Conservation (phyloP, 2,888 invertebrate genomes). For the Plebejus melissa region DNA sequence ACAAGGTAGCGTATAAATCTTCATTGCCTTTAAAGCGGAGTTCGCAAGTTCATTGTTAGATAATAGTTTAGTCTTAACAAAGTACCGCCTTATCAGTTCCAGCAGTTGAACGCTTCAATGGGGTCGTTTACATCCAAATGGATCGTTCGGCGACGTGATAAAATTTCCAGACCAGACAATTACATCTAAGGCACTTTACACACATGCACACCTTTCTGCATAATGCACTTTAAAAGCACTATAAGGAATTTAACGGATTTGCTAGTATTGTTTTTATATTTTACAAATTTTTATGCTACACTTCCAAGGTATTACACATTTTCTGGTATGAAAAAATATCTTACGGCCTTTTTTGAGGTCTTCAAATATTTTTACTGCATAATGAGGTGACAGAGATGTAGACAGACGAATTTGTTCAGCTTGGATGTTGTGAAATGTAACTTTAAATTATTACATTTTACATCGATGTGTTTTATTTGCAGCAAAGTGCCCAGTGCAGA, state of each 20-base stretch:
- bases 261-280: too few species aligned
- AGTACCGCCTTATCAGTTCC: constrained; percentile 20
- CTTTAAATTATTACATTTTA: too few species aligned
- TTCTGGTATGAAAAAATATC: too few species aligned
- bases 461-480: neutral
- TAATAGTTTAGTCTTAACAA: constrained; percentile 23
- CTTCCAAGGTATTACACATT: too few species aligned
- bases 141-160: constrained; percentile 19
- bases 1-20: neutral
- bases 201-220: neutral
- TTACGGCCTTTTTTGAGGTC: too few species aligned
- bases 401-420: too few species aligned
- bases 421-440: too few species aligned
- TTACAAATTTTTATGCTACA: too few species aligned
- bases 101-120: constrained; percentile 24
- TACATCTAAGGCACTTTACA: neutral
- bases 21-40: constrained; percentile 11
- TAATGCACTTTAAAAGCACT: neutral
- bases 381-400: too few species aligned
- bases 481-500: neutral
- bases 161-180: constrained; percentile 21
- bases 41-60: constrained; percentile 21
- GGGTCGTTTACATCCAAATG: constrained; percentile 27
- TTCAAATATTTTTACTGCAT: too few species aligned
- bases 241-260: neutral